Percentiles rank a stretch among this genome's conserved stretches.
Conservation (phyloP, 2,888 invertebrate species). For the Andrena camellia region DNA sequence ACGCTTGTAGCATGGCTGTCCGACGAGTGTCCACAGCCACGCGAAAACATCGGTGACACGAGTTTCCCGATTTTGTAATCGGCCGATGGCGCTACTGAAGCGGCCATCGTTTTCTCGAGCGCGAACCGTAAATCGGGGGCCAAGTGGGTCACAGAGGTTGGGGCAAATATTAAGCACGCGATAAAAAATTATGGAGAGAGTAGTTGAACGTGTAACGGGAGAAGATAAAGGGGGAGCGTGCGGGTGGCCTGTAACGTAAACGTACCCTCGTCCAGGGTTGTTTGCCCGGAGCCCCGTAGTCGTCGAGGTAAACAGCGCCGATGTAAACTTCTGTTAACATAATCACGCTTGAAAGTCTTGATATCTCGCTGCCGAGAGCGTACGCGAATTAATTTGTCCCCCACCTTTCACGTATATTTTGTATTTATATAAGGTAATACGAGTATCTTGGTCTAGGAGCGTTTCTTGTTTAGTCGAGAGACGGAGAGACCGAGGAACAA, state of each 20-base stretch:
- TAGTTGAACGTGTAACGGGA: constrained; percentile 44
- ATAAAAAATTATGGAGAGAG: constrained; percentile 30
- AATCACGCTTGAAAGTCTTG: constrained; percentile 18
- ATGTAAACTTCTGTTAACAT: constrained; percentile 27
- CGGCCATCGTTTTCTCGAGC: background rate
- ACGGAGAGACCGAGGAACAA: constrained; percentile 15
- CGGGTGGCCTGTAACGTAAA: constrained; percentile 29
- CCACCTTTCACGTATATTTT: background rate
- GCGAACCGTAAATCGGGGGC: background rate
- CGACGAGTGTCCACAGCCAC: constrained; percentile 22
- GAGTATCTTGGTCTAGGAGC: background rate
- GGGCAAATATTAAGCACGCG: constrained; percentile 8
- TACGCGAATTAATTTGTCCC: constrained; percentile 11
- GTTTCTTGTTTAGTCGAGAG: constrained; percentile 27
- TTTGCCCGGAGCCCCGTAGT: constrained; percentile 24
- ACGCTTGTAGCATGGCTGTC: constrained; percentile 30
- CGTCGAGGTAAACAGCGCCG: constrained; percentile 29
- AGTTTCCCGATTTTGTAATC: constrained; percentile 30
- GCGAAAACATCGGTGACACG: constrained; percentile 25
- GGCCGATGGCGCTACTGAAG: background rate
- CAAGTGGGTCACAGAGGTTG: constrained; percentile 3
- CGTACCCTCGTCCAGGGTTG: constrained; percentile 24
- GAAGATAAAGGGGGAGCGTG: constrained; percentile 30
- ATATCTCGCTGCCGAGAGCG: constrained; percentile 25
- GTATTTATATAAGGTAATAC: constrained; percentile 19